Conservation (phyloP, 2,888 invertebrate species). For the Drosophila prostipennis region DNA sequence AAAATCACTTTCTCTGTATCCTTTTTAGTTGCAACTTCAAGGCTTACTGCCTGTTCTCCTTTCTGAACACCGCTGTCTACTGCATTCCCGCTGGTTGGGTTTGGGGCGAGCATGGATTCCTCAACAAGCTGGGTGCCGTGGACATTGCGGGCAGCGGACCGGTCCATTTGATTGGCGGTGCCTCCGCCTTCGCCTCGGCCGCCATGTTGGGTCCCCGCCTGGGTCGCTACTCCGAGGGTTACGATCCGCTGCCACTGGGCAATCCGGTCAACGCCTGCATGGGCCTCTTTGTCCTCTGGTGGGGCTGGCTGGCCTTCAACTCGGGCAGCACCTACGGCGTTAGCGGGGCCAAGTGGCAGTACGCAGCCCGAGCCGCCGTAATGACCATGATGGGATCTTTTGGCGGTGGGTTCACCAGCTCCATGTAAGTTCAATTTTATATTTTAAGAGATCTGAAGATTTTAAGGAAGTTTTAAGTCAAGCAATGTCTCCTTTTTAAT, state of each 20-base stretch:
- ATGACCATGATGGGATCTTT: conserved; percentile 96
- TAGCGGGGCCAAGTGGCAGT: conserved; percentile 94
- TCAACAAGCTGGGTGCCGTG: conserved; percentile 92
- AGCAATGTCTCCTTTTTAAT: no score
- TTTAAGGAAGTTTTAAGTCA: no score
- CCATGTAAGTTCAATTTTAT: conserved; percentile 82
- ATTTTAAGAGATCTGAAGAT: not conserved
- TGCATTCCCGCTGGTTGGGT: conserved; percentile 97
- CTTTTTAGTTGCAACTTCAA: conserved; percentile 89
- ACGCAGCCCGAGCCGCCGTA: conserved; percentile 94
- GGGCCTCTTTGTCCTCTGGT: conserved; percentile 97
- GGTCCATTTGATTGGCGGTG: conserved; percentile 93
- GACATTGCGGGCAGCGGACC: conserved; percentile 97
- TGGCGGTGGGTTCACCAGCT: conserved; percentile 90
- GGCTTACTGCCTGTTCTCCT: conserved; percentile 95
- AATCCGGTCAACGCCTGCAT: conserved; percentile 95
- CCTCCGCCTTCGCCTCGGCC: conserved; percentile 93
- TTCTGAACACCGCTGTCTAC: conserved; percentile 94
- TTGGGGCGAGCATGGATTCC: conserved; percentile 95
- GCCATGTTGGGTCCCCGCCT: conserved; percentile 95
- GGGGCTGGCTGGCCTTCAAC: conserved; percentile 98
- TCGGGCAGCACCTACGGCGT: conserved; percentile 94
- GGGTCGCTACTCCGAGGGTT: conserved; percentile 92
- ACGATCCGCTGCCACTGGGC: conserved; percentile 91
- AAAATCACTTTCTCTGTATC: not conserved